These are phyloP conservation scores for Meiosimyza platycephala DNA, from an alignment of 2,888 invertebrate species.

Conservation along the genomic window DNA sequence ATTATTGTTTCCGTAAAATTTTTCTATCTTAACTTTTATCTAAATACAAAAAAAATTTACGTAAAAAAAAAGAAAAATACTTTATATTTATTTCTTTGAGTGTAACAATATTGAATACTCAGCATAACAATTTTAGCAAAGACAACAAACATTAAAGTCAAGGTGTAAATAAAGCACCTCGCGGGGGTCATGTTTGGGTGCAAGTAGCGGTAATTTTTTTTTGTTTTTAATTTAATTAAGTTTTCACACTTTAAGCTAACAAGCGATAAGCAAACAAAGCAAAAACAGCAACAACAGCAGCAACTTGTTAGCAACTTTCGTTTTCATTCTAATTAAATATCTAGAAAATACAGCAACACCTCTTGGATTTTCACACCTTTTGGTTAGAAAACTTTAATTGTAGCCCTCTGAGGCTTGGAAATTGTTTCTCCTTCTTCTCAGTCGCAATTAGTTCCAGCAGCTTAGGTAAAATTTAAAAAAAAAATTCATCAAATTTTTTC, in stretches of 20 bases:
- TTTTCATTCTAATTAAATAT: not conserved
- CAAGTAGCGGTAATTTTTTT: too few relatives aligned
- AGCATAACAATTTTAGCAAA: conserved; percentile 41
- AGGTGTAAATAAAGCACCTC: conserved; percentile 16
- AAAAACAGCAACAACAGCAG: not conserved
- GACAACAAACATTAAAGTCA: not conserved
- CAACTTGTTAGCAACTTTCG: conserved; percentile 8
- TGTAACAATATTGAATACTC: too few relatives aligned
- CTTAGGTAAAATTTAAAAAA: not conserved
- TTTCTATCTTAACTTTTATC: too few relatives aligned
- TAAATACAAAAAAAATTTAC: too few relatives aligned
- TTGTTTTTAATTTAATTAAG: too few relatives aligned
- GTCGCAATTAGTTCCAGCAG: conserved; percentile 6
- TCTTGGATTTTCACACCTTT: conserved; percentile 15
- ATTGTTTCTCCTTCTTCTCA: not conserved
- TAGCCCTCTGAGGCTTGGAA: too few relatives aligned
- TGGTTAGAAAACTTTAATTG: not conserved
- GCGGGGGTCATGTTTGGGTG: conserved; percentile 22
- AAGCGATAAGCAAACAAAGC: too few relatives aligned
- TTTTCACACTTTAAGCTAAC: too few relatives aligned
- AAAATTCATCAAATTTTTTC: not conserved
- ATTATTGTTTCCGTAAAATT: too few relatives aligned
- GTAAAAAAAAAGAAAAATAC: too few relatives aligned
- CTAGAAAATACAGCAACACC: not conserved
- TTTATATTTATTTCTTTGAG: too few relatives aligned